A percentile compares a stretch with the other conserved stretches of the same genome.
Evolutionary conservation across 2,888 invertebrate species (phyloP).

Genomic region (Labia minor): DNA sequence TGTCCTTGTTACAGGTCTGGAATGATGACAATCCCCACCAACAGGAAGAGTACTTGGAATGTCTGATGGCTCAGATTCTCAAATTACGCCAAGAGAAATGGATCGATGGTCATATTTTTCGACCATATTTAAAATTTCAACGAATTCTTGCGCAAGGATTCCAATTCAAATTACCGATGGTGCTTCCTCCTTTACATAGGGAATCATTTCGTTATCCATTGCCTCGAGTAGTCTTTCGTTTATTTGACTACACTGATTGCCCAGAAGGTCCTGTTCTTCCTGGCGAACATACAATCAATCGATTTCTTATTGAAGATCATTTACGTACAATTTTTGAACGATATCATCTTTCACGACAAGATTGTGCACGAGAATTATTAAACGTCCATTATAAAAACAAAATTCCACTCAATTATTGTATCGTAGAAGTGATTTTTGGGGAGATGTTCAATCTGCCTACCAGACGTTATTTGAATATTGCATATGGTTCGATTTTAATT

Average conservation of each 20-base stretch:
- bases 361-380: not conserved
- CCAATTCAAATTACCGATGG: slow-evolving; percentile 44
- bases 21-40: slow-evolving; percentile 41
- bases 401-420: not conserved
- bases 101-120: slow-evolving; percentile 42
- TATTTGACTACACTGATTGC: slow-evolving; percentile 51
- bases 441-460: not conserved
- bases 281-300: not conserved
- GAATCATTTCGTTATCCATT: slow-evolving; percentile 43
- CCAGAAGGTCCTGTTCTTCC: slow-evolving; percentile 33
- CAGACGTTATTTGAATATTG: not conserved
- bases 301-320: not conserved
- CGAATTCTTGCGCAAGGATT: slow-evolving; percentile 43
- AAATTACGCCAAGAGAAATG: slow-evolving; percentile 43
- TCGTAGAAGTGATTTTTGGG: not conserved
- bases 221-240: slow-evolving; percentile 43
- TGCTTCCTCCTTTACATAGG: slow-evolving; percentile 43
- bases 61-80: slow-evolving; percentile 45
- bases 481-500: not conserved
- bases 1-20: slow-evolving; percentile 44
- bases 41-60: slow-evolving; percentile 50
- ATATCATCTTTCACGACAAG: not conserved
- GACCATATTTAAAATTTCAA: slow-evolving; percentile 46
- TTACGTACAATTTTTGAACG: not conserved
- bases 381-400: not conserved